These are phyloP conservation scores for Esox lucius DNA, from an alignment of 2,797 vertebrate genomes.

Conservation along the genomic window DNA sequence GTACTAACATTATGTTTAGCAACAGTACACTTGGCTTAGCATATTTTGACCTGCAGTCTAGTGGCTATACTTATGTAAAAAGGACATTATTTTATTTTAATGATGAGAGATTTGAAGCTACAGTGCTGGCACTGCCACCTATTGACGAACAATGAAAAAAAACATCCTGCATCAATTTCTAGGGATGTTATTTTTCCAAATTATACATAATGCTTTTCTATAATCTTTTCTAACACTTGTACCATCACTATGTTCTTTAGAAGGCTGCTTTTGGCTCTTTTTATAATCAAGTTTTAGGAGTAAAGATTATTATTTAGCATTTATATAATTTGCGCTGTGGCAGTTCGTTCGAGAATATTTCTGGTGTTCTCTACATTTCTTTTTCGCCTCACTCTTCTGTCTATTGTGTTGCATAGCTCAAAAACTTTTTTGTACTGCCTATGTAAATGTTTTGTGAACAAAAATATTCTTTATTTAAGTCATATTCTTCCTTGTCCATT, in stretches of 20 bases:
- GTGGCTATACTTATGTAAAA: slow-evolving; percentile 47
- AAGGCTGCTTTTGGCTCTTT: slow-evolving; percentile 22
- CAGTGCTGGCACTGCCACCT: slow-evolving; percentile 84
- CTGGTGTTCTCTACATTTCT: slow-evolving; percentile 1
- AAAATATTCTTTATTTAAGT: slow-evolving; percentile 31
- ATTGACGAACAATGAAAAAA: slow-evolving; percentile 68
- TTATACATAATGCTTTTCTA: slow-evolving; percentile 26
- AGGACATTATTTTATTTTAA: slow-evolving; percentile 64
- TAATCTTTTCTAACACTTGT: slow-evolving; percentile 14
- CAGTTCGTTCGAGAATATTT: slow-evolving; percentile 32
- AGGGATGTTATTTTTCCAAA: slow-evolving; percentile 37
- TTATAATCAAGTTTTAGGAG: slow-evolving; percentile 23
- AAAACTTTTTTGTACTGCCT: not conserved
- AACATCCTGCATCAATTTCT: slow-evolving; percentile 64
- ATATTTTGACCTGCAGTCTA: slow-evolving; percentile 47
- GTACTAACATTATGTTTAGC: slow-evolving; percentile 18
- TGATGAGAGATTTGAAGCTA: slow-evolving; percentile 59
- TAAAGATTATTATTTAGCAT: slow-evolving; percentile 26
- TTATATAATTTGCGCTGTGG: slow-evolving; percentile 37
- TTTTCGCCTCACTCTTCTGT: slow-evolving; percentile 36
- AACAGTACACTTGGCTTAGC: slow-evolving; percentile 31
- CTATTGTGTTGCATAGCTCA: slow-evolving; percentile 42
- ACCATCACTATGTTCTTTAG: slow-evolving; percentile 13
- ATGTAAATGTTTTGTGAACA: slow-evolving; percentile 5
- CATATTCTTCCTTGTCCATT: slow-evolving; percentile 47